A percentile compares a stretch with the other conserved stretches of the same genome.
phyloP scores from a whole-genome alignment of 2,888 invertebrate genomes.

The Cephus nigrinus region DNA sequence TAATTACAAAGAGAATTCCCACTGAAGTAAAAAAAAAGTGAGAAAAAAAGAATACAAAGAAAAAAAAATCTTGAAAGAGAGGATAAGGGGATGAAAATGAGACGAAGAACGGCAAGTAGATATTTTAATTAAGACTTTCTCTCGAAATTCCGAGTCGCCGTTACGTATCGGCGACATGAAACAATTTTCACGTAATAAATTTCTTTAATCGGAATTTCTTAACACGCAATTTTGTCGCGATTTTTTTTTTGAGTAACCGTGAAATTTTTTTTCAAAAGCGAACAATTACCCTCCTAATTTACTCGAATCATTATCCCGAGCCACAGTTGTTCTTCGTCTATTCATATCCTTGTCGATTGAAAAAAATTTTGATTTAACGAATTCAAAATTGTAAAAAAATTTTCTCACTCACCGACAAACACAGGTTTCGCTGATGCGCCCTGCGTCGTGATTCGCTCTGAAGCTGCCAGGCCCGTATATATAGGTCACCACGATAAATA shows the following conservation, averaged over 20 bases:
- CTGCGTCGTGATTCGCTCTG: slow-evolving; percentile 66
- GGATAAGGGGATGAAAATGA: background rate
- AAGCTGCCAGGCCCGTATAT: slow-evolving; percentile 70
- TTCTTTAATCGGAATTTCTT: background rate
- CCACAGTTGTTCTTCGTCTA: background rate
- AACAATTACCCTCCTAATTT: background rate
- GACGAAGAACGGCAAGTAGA: background rate
- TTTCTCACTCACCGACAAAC: slow-evolving; percentile 51
- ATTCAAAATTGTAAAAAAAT: too few relatives aligned
- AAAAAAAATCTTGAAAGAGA: background rate
- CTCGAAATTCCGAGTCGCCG: background rate
- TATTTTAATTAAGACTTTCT: background rate
- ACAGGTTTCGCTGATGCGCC: slow-evolving; percentile 56
- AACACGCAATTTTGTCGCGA: background rate
- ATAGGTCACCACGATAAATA: slow-evolving; percentile 68
- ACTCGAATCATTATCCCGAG: fast-evolving
- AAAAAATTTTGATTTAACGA: background rate
- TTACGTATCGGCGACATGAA: background rate
- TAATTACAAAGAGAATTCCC: background rate
- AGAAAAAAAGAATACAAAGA: background rate
- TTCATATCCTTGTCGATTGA: background rate
- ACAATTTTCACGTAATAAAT: background rate
- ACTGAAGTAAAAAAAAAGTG: background rate
- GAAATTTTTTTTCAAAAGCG: background rate
- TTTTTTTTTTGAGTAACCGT: background rate